Base-by-base conservation (phyloP, 2,888 invertebrate species). In the Cremastobaeus sp. region DNA sequence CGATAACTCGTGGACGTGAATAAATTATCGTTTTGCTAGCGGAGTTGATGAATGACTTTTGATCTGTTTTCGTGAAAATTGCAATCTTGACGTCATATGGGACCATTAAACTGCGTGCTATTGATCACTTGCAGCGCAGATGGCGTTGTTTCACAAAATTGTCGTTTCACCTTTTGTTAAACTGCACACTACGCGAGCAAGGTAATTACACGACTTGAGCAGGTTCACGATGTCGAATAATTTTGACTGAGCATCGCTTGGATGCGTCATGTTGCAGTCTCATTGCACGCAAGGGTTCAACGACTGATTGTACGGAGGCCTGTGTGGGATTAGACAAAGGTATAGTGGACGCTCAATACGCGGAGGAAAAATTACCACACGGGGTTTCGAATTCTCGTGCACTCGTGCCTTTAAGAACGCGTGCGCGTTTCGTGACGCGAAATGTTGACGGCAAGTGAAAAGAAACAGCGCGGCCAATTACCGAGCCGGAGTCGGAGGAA, bases 211-310 rank as follows among this genome's bases (percentile, higher is more conserved):
- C 18, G 59, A 39, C 39, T 72, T 65, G 43, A 47, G 71, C 65
- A 65, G 65, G 71, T 72, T 65, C 34, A 50, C 65, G 47, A 35
- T 66, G 72, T 71, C 52, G 62, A 71, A 71, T 71, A 64, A 71
- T 71, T 71, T 71, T 50, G 65, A 65, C 64, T 43, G 59, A 59
- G 59, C 71, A 71, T 64, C 71, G 68, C 64, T 59, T 57, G 50
- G 74, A 74, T 74, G 74, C 74, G 74, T 69, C 74, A 74, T 68
- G 68, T 69, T 74, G 68, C 74, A 74, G 68, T 62, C 64, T 57
- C 59, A 52, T 74, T 64, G 64, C 74, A 74, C 64, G 74, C 74
- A 64, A 74, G 62, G 64, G 69, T 74, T 74, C 74, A 74, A 74
- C 64, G 74, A 74, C 74, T 69, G 74, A 74, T 74, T 74, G 57